Evolutionary conservation across 2,888 invertebrate genomes (phyloP), one percentile per base, ranked within the genome.

Genomic region (Drosophila heteroneura): DNA sequence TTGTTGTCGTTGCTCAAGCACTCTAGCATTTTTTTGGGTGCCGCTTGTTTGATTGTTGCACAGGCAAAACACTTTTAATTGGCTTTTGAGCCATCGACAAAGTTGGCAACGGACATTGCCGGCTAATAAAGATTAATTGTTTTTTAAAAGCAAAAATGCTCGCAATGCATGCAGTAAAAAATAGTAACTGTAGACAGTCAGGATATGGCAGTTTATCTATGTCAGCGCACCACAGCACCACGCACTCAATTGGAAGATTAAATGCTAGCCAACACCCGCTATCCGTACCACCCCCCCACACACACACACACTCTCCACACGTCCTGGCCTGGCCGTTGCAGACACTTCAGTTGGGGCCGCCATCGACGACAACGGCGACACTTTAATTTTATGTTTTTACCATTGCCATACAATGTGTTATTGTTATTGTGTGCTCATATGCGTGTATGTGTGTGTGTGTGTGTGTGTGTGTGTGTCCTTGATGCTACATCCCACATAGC

Each of bases 181-280:
- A 39, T 39, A 14, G 26, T 26, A 52, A 80, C 66, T 66, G 78
- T 70, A 72, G 74, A 74, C 68, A 58, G 62, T 44, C 82, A 77
- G 83, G 79, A 75, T 79, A 79, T 64, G 87, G 68, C 89, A 85
- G 81, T 88, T 83, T 85, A 88, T 88, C 89, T 89, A 85, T 89
- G 88, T 89, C 88, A 87, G 77, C 74, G 65, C 73, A 70, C 75
- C 61, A 76, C 53, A 74, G 75, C 66, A 54, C 66, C 71, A 82
- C 83, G 89, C 89, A 89, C 89, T 88, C 88, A 87, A 88, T 88
- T 89, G 88, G 89, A 88, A 88, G 88, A 88, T 88, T 88, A 88
- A 88, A 88, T 85, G 85, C 85, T 81, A 79, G 60, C 59, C 56
- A 32, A 4, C 47, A 30, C 44, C 53, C 35, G 64, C 51, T 51